A percentile compares a stretch with the other conserved stretches of the same genome.
These are phyloP conservation scores for Drosophila fungiperda DNA, from an alignment of 2,888 invertebrate species.

Conservation along the genomic window DNA sequence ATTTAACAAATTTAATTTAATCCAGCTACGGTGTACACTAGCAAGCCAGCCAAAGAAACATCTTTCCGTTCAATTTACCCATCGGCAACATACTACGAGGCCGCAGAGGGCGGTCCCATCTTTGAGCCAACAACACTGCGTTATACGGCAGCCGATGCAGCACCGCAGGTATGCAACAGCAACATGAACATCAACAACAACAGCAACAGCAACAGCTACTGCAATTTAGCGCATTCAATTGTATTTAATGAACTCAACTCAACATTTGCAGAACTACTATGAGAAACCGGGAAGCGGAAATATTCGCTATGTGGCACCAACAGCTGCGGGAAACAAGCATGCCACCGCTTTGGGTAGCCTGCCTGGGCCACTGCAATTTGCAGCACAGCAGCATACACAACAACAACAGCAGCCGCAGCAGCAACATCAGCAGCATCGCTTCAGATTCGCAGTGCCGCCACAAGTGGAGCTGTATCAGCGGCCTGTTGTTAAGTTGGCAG, in stretches of 20 bases:
- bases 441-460: slow-evolving; percentile 61
- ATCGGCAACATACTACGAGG: slow-evolving; percentile 56
- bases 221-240: slow-evolving; percentile 15
- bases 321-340: slow-evolving; percentile 47
- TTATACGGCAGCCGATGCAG: slow-evolving; percentile 76
- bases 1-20: background rate
- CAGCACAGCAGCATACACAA: slow-evolving; percentile 20
- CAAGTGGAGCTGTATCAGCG: slow-evolving; percentile 70
- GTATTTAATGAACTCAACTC: slow-evolving; percentile 51
- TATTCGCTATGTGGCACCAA: slow-evolving; percentile 61
- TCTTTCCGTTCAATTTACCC: slow-evolving; percentile 74
- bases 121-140: slow-evolving; percentile 74
- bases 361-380: slow-evolving; percentile 47
- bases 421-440: slow-evolving; percentile 53
- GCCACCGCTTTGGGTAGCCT: slow-evolving; percentile 7
- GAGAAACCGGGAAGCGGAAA: slow-evolving; percentile 45
- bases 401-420: slow-evolving; percentile 16
- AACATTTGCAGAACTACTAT: slow-evolving; percentile 57
- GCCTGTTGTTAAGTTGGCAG: slow-evolving; percentile 28
- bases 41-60: slow-evolving; percentile 62
- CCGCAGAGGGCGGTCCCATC: slow-evolving; percentile 40
- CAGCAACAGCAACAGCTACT: slow-evolving; percentile 4
- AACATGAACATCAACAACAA: slow-evolving; percentile 5
- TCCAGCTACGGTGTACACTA: slow-evolving; percentile 30
- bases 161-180: slow-evolving; percentile 68